Evolutionary conservation across 2,113 vertebrate species (phyloP), one percentile per base, ranked within the genome.

Genomic region (Acanthochromis polyacanthus): DNA sequence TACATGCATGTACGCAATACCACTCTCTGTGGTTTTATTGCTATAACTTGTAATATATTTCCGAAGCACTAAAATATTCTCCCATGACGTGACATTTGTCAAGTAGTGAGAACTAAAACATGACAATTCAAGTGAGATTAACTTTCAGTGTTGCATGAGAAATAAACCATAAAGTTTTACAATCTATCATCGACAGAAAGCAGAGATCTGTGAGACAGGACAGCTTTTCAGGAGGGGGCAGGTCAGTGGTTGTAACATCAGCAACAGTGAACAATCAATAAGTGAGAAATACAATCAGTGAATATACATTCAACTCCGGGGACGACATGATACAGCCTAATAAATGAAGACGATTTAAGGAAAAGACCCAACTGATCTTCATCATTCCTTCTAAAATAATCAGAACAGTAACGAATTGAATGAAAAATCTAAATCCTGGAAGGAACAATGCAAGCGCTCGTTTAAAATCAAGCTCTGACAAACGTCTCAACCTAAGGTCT

Each of bases 241-340:
- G 64, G 32, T 74, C 62, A 83, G 70, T 78, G 80, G 56, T 64
- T 43, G 59, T 22, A 28, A 46, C 25, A 55, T 62, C 25, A 72
- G 38, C 50, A 74, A 75, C 80, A 66, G 53, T 72, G 78, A 82
- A 86, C 75, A 84, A 76, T 82, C 74, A 84, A 59, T 38, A 73
- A 56, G 62, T 83, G 78, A 84, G 53, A 67, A 66, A 81, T 82
- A 90, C 77, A 88, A 88, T 91, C 90, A 84, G 78, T 89, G 78
- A 84, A 70, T 80, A 80, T 92, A 93, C 92, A 93, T 92, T 93
- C 89, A 91, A 71, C 71, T 78, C 69, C 82, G 83, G 76, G 80
- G 83, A 82, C 81, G 38, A 51, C 50, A 83, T 36, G 57, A 67
- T 67, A 57, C n/a, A 40, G 17, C 58, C 43, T 28, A 55, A 66